Conservation (phyloP, 2,113 vertebrate genomes). For the Bufo bufo region DNA sequence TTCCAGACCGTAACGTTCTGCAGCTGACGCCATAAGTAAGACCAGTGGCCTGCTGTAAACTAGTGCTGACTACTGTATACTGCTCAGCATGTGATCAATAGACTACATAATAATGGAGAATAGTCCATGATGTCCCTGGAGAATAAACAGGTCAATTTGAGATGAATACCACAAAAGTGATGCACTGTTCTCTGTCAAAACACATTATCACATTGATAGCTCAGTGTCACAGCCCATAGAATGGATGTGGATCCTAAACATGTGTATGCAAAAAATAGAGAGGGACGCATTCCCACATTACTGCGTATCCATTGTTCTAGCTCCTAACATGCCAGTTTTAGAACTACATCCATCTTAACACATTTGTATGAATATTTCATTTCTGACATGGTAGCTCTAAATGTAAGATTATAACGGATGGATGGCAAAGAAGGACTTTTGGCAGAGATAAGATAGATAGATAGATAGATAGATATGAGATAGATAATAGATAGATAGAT, state of each 20-base stretch:
- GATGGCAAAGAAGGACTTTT: neutral
- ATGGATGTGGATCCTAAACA: neutral
- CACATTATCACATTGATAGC: constrained; percentile 19
- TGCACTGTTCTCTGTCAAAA: neutral
- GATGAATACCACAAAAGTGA: constrained; percentile 15
- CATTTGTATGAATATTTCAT: constrained; percentile 20
- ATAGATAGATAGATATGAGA: too few species aligned
- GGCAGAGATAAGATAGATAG: neutral
- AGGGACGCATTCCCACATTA: neutral
- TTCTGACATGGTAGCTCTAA: neutral
- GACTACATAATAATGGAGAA: constrained; percentile 19
- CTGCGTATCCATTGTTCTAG: neutral
- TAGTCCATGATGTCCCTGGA: neutral
- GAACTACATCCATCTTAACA: neutral
- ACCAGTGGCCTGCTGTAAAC: neutral
- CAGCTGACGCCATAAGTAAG: neutral
- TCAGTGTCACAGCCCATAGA: neutral
- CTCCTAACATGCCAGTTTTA: neutral
- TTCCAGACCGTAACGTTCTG: neutral
- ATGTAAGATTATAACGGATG: neutral
- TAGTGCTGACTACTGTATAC: neutral
- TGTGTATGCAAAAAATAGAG: neutral
- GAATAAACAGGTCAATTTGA: constrained; percentile 21
- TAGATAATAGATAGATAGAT: too few species aligned
- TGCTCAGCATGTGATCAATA: neutral